These are phyloP conservation scores for Eustalomyia histrio DNA, from an alignment of 2,888 invertebrate genomes.

Conservation along the genomic window DNA sequence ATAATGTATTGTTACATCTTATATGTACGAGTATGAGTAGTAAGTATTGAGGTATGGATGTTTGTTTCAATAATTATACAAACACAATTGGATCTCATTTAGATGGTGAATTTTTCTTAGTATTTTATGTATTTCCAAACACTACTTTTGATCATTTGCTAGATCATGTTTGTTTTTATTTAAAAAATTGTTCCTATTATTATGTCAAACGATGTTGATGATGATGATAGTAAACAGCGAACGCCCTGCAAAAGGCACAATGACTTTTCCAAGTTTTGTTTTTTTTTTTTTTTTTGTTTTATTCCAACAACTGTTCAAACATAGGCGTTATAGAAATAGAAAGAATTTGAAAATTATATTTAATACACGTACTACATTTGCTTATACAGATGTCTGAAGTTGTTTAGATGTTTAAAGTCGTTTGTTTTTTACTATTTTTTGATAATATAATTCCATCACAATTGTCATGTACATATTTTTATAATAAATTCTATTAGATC, in stretches of 20 bases:
- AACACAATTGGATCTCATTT: constrained; percentile 9
- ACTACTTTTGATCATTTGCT: constrained; percentile 48
- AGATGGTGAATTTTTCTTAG: not conserved
- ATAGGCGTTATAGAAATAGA: constrained; percentile 21
- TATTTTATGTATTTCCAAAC: constrained; percentile 13
- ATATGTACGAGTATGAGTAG: not conserved
- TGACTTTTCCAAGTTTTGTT: constrained; percentile 56
- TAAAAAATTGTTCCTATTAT: constrained; percentile 38
- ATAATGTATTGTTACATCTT: constrained; percentile 31
- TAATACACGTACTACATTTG: constrained; percentile 24
- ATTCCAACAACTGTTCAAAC: constrained; percentile 59
- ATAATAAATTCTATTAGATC: not conserved
- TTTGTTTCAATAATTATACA: not conserved
- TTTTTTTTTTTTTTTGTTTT: too few species aligned
- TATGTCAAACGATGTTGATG: constrained; percentile 51
- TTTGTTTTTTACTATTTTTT: not conserved
- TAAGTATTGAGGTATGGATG: not conserved
- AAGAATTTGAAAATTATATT: constrained; percentile 16
- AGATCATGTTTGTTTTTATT: constrained; percentile 60
- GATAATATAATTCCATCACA: not conserved
- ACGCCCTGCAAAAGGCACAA: constrained; percentile 55
- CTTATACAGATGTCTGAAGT: not conserved
- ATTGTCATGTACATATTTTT: not conserved
- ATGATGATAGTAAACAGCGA: constrained; percentile 35
- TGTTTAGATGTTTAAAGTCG: not conserved